phyloP scores from a whole-genome alignment of 2,113 vertebrate species.

The Fregata magnificens region DNA sequence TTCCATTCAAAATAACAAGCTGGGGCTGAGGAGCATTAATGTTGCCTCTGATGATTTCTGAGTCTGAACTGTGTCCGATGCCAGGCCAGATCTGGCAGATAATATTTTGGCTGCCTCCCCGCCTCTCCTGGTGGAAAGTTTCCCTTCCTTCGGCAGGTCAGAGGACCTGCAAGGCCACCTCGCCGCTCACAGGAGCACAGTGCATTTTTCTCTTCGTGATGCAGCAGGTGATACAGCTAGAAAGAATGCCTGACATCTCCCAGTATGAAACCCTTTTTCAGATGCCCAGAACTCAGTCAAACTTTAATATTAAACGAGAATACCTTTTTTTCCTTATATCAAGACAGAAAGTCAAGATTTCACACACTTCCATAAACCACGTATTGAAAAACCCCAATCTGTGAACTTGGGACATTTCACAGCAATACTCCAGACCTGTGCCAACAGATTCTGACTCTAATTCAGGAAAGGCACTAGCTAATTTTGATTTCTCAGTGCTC shows the following conservation, averaged over 20 bases:
- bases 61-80: not conserved
- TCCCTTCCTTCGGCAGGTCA: not conserved
- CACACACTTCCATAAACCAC: not conserved
- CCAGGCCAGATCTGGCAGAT: not conserved
- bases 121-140: not conserved
- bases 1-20: not conserved
- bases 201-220: not conserved
- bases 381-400: not conserved
- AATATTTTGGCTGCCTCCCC: not conserved
- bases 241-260: not conserved
- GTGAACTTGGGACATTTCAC: fast-evolving
- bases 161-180: not conserved
- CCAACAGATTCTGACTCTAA: slow-evolving; percentile 16
- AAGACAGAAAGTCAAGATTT: not conserved
- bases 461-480: slow-evolving; percentile 39
- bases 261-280: not conserved
- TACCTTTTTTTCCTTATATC: not conserved
- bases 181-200: not conserved
- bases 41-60: not conserved
- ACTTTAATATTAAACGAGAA: not conserved
- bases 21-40: not conserved
- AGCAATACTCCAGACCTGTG: not conserved
- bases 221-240: not conserved
- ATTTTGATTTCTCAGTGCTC: slow-evolving; percentile 35
- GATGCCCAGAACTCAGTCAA: not conserved